These are phyloP conservation scores for Hemiprocne comata DNA, from an alignment of 2,113 vertebrate genomes.

Conservation along the genomic window DNA sequence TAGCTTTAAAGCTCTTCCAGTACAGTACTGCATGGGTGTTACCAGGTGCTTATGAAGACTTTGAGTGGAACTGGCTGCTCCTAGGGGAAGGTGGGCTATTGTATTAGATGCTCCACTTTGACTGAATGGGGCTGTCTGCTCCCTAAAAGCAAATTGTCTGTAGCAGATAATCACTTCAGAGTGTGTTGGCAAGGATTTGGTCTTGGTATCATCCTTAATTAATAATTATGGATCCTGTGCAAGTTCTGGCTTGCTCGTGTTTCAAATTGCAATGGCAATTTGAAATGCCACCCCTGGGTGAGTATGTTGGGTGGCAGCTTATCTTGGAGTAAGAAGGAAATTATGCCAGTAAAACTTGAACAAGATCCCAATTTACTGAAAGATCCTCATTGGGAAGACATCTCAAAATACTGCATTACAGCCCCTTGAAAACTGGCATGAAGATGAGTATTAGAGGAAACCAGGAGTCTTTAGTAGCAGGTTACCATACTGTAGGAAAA, in stretches of 20 bases:
- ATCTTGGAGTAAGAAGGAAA: neutral
- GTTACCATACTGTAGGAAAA: neutral
- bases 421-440: neutral
- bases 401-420: neutral
- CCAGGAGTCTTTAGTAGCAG: neutral
- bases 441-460: neutral
- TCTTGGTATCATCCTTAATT: neutral
- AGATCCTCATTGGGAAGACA: neutral
- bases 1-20: neutral
- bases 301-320: neutral
- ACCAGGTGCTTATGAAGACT: neutral
- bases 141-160: neutral
- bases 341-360: neutral
- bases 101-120: neutral
- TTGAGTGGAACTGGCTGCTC: neutral
- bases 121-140: neutral
- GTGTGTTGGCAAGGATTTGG: neutral
- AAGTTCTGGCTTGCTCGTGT: neutral
- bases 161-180: neutral
- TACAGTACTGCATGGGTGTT: neutral
- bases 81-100: neutral
- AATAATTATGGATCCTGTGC: neutral
- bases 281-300: neutral
- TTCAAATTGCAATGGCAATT: neutral
- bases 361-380: neutral